Percentiles rank a stretch among this genome's conserved stretches.
These are phyloP conservation scores for Netelia melanura DNA, from an alignment of 2,888 invertebrate genomes.

Conservation along the genomic window DNA sequence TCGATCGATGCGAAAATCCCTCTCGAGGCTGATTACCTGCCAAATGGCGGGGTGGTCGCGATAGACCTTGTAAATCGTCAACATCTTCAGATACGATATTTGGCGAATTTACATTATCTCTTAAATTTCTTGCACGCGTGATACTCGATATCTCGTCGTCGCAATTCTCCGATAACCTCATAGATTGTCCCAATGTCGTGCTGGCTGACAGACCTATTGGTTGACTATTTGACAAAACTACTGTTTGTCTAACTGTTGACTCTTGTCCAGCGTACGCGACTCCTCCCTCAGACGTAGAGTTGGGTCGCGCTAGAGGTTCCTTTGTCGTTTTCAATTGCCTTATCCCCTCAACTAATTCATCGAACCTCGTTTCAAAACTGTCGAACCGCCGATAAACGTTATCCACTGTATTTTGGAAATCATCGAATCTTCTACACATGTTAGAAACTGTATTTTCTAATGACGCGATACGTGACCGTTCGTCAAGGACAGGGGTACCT, in stretches of 20 bases:
- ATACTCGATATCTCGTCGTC: neutral
- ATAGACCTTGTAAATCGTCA: conserved; percentile 1
- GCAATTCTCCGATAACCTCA: neutral
- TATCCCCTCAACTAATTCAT: neutral
- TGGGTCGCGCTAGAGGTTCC: neutral
- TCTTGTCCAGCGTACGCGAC: conserved; percentile 4
- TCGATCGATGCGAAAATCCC: conserved; percentile 1
- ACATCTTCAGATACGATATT: conserved; percentile 17
- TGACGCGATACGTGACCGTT: neutral
- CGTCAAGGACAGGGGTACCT: conserved; percentile 16
- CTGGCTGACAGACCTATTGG: neutral
- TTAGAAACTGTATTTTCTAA: neutral
- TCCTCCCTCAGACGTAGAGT: conserved; percentile 21
- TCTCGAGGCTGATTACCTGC: neutral
- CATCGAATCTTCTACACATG: neutral
- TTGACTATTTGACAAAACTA: neutral
- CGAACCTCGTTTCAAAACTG: conserved; percentile 3
- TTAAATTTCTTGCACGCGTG: neutral
- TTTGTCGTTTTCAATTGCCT: neutral
- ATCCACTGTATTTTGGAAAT: neutral
- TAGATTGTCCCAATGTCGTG: neutral
- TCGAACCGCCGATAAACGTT: neutral
- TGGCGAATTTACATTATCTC: neutral
- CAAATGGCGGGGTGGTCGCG: neutral
- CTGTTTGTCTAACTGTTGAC: neutral